phyloP scores from a whole-genome alignment of 2,888 invertebrate genomes.

The Arge pagana region DNA sequence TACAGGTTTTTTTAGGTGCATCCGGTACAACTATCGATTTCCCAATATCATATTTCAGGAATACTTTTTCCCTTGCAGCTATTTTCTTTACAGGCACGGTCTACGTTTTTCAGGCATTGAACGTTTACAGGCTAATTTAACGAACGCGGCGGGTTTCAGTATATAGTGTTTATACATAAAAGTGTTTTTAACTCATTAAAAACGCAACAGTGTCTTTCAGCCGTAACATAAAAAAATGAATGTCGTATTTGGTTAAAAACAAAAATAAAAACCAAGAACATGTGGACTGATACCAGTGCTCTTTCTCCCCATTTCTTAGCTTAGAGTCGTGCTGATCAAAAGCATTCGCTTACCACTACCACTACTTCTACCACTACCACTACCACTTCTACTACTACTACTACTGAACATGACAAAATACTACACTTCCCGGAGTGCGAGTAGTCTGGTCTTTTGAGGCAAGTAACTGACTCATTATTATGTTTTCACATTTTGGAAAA shows the following conservation, averaged over 20 bases:
- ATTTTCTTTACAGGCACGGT: slow-evolving; percentile 56
- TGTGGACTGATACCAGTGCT: slow-evolving; percentile 57
- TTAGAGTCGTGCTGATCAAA: slow-evolving; percentile 59
- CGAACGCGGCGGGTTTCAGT: slow-evolving; percentile 34
- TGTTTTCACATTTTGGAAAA: slow-evolving; percentile 41
- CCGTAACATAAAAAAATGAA: slow-evolving; percentile 33
- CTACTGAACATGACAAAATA: slow-evolving; percentile 58
- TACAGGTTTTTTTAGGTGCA: slow-evolving; percentile 46
- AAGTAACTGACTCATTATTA: slow-evolving; percentile 56
- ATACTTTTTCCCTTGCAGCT: slow-evolving; percentile 52
- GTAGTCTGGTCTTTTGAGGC: slow-evolving; percentile 58
- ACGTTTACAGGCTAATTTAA: slow-evolving; percentile 48
- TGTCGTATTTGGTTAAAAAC: slow-evolving; percentile 37
- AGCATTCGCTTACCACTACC: slow-evolving; percentile 59
- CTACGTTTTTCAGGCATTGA: slow-evolving; percentile 42
- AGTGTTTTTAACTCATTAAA: slow-evolving; percentile 19
- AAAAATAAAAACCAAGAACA: slow-evolving; percentile 29
- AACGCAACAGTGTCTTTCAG: slow-evolving; percentile 33
- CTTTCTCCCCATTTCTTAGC: slow-evolving; percentile 59
- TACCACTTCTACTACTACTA: slow-evolving; percentile 51
- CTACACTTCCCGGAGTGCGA: slow-evolving; percentile 59
- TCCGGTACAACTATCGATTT: slow-evolving; percentile 43
- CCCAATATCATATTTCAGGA: slow-evolving; percentile 36
- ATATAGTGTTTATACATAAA: slow-evolving; percentile 29
- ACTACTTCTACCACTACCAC: slow-evolving; percentile 56